These are phyloP conservation scores for Sebastes minor DNA, from an alignment of 2,797 vertebrate genomes.

Conservation along the genomic window DNA sequence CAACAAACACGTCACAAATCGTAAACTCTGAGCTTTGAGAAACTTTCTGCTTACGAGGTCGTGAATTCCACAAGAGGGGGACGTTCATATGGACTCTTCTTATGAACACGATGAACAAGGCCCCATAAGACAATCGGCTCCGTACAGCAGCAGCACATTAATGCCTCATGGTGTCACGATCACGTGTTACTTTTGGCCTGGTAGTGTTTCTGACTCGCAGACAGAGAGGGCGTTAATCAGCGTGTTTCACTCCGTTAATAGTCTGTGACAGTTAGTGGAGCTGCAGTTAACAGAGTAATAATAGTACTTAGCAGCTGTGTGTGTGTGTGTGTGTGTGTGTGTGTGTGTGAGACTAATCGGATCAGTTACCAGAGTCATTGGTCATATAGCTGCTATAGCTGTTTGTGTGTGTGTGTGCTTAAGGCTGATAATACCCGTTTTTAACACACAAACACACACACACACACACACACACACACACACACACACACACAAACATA, in stretches of 20 bases:
- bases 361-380: conserved; percentile 33
- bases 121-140: no score
- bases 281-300: conserved; percentile 42
- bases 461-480: background rate
- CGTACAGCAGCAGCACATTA: no score
- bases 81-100: no score
- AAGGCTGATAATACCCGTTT: conserved; percentile 1
- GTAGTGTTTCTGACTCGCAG: background rate
- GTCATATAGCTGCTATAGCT: conserved; percentile 7
- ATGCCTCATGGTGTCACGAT: no score
- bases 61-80: no score
- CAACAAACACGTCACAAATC: no score
- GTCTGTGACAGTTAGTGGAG: conserved; percentile 13
- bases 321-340: background rate
- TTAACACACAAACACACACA: background rate
- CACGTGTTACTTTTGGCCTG: background rate
- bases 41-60: no score
- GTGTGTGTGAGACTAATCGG: conserved; percentile 26
- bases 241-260: conserved; percentile 9
- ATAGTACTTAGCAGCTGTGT: conserved; percentile 37
- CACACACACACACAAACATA: conserved; percentile 2
- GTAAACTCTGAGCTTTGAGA: no score
- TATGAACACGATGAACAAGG: no score
- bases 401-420: background rate
- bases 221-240: conserved; percentile 13